Base-by-base conservation (phyloP, 2,888 invertebrate genomes). In the Sminthurides aquaticus region DNA sequence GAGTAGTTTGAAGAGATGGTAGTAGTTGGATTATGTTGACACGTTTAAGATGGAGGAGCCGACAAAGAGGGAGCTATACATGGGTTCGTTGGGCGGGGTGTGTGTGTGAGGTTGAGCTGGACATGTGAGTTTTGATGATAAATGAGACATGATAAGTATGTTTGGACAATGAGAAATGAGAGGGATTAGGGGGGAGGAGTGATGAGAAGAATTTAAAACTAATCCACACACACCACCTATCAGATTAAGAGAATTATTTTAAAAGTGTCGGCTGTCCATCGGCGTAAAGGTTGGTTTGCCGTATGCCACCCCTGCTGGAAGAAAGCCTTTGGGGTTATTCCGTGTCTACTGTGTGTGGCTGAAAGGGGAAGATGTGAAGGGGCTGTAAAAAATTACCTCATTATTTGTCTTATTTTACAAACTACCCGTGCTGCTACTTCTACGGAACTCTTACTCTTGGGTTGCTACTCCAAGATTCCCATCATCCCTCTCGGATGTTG, bases 101-200 rank as follows among this genome's bases (percentile, higher is more conserved):
- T 11, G 15, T 15, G 43, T 11, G 43, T 34, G 15, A 15, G 43
- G 8, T 34, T 5, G 43, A 34, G 43, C 43, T 34, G 43, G 43
- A 34, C 8, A 15, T 34, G 43, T 34, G 28, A n/a, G n/a, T 27
- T 1, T n/a, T 62, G 25, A 62, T 62, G 62, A 62, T 62, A 62
- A 62, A 62, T 62, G 55, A 29, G 62, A 62, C 62, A 55, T 62
- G 62, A 62, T 62, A 62, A 62, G 62, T 62, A 62, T 62, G 62
- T 55, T 62, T 22, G 56, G 56, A 62, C 62, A 62, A 62, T 62
- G 62, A 62, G 62, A 62, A 62, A 62, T 62, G 62, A 62, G 34
- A 34, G 43, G 15, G 15, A 34, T 34, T 34, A 34, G 43, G 15
- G 5, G 8, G 43, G 43, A 34, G 15, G 5, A 5, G 43, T 34